A percentile compares a stretch with the other conserved stretches of the same genome.
These are phyloP conservation scores for Tetranychus urticae DNA, from an alignment of 1,140 invertebrate species.

Conservation along the genomic window DNA sequence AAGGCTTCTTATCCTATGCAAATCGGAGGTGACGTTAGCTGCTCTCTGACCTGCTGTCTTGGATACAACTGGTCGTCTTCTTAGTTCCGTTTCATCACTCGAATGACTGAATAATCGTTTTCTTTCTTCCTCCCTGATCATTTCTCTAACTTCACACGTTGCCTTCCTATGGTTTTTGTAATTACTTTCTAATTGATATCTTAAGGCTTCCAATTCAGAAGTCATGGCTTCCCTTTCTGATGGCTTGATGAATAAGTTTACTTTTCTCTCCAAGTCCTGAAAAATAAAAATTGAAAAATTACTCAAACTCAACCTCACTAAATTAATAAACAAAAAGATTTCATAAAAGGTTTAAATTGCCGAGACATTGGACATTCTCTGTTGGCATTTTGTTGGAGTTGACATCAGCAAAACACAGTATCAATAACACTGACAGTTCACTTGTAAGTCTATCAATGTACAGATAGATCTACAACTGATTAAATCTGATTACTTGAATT, in stretches of 20 bases:
- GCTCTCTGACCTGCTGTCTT: not conserved
- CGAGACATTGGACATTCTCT: too few species aligned
- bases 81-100: not conserved
- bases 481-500: too few species aligned
- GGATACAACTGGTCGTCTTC: not conserved
- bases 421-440: too few species aligned
- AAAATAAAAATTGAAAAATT: too few species aligned
- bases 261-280: too few species aligned
- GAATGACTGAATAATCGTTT: not conserved
- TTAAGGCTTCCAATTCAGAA: not conserved
- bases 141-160: not conserved
- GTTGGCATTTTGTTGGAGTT: too few species aligned
- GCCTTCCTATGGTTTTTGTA: not conserved
- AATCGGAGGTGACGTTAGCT: not conserved
- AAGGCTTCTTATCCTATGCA: not conserved
- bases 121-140: not conserved
- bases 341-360: too few species aligned
- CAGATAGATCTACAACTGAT: too few species aligned
- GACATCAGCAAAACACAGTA: too few species aligned
- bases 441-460: too few species aligned
- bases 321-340: too few species aligned
- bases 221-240: not conserved
- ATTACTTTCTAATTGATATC: not conserved
- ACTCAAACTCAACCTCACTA: too few species aligned
- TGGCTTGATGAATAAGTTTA: not conserved